Evolutionary conservation across 1,140 invertebrate genomes (phyloP), one percentile per base, ranked within the genome.

Genomic region (Achatina immaculata): DNA sequence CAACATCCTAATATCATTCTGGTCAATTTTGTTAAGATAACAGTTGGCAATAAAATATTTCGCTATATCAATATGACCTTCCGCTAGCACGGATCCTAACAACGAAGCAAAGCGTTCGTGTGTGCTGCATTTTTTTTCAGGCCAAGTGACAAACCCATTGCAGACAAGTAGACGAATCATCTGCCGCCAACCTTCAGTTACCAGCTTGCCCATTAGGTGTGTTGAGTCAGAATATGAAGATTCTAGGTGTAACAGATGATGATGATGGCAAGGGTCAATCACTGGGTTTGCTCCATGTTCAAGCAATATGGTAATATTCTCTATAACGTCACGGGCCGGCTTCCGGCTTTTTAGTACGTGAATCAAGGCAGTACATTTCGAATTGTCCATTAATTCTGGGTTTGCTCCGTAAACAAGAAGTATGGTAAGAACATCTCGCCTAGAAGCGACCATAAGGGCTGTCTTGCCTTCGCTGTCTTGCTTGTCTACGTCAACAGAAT

Each of bases 281-380:
- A 69, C 16, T 69, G 68, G 68, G 19, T 40, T 69, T 43, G 68
- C 68, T 42, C 68, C 68, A 28, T 43, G 38, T n/a, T 69, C 16
- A 24, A 69, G 38, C 3, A 40, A 28, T 1, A 69, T 28, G 2
- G 36, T n/a, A 3, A 43, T 38, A 42, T 16, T 40, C 0, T 40
- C 38, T 7, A 69, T 69, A 31, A 62, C 58, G n/a, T 69, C 68
- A 43, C 7, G 24, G 1, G 9, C 31, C 36, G 3, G 11, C 9
- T 21, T 69, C 14, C 42, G 16, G 1, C 36, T 1, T 69, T 43
- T 21, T 69, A 69, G 42, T 24, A 69, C 6, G 42, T 69, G 42
- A n/a, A 43, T 28, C 19, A 69, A n/a, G 42, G 38, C 68, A 21
- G 68, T 42, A n/a, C 68, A 42, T n/a, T 69, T 42, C 21, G 36